Percentiles rank a stretch among this genome's conserved stretches.
Evolutionary conservation across 2,797 vertebrate genomes (phyloP).

Genomic region (Cercopithecus diana): DNA sequence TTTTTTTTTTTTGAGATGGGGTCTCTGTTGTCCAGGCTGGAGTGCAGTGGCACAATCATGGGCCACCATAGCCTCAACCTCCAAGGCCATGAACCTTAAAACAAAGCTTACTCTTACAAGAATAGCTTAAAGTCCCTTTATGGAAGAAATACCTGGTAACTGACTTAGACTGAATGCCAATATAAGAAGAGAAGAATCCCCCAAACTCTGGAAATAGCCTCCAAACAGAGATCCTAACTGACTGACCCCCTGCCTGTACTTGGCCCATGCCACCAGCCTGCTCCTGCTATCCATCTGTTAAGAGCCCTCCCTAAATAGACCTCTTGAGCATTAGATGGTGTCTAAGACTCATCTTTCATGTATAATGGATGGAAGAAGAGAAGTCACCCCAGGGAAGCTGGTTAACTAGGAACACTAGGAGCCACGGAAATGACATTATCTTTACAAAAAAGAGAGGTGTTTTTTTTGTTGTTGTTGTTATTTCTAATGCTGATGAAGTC

Average conservation of each 20-base stretch:
- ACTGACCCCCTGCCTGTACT: background rate
- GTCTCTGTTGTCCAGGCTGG: too few species aligned
- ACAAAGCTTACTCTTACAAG: background rate
- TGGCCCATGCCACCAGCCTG: background rate
- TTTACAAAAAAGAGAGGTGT: background rate
- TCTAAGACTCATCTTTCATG: background rate
- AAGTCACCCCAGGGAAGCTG: background rate
- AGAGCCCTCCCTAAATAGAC: background rate
- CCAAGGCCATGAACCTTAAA: background rate
- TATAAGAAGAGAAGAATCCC: background rate
- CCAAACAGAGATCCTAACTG: background rate
- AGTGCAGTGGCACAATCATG: too few species aligned
- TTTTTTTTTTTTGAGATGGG: too few species aligned
- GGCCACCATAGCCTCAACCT: too few species aligned
- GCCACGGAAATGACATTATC: background rate
- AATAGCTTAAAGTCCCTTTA: background rate
- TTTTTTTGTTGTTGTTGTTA: background rate
- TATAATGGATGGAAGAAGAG: background rate
- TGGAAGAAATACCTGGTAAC: background rate
- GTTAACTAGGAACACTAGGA: background rate
- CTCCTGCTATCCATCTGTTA: background rate
- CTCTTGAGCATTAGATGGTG: too few species aligned
- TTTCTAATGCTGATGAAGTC: background rate
- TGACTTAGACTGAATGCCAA: background rate
- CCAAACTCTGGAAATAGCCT: background rate